phyloP scores from a whole-genome alignment of 1,140 invertebrate species.

The Cherax quadricarinatus region DNA sequence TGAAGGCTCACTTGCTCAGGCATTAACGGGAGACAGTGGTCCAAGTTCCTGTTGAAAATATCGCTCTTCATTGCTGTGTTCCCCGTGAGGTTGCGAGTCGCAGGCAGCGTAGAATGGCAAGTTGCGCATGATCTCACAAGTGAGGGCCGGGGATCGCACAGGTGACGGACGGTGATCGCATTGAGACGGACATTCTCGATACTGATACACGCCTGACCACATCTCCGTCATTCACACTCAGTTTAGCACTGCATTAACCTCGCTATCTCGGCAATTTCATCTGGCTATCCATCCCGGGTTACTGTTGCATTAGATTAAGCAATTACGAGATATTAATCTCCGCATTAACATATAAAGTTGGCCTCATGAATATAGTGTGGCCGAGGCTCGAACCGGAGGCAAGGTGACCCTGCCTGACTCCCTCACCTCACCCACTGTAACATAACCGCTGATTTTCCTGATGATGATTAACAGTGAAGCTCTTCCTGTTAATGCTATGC shows the following conservation, averaged over 20 bases:
- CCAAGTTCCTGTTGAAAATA: too few relatives aligned
- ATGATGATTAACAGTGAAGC: too few relatives aligned
- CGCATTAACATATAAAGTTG: slow-evolving; percentile 38
- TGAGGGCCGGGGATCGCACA: too few relatives aligned
- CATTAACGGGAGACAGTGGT: too few relatives aligned
- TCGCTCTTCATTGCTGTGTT: neutral
- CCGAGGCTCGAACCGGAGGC: neutral
- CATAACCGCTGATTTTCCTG: too few relatives aligned
- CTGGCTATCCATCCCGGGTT: slow-evolving; percentile 9
- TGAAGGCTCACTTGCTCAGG: too few relatives aligned
- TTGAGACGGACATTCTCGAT: neutral
- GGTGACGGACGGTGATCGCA: neutral
- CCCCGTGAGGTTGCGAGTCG: neutral
- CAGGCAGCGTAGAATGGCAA: too few relatives aligned
- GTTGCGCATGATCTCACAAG: neutral
- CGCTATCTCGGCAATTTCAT: neutral
- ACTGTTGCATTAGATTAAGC: slow-evolving; percentile 25
- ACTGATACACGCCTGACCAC: neutral
- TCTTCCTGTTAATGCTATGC: too few relatives aligned
- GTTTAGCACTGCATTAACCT: neutral
- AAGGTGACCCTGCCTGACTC: neutral
- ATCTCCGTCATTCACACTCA: neutral
- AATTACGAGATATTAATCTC: slow-evolving; percentile 41
- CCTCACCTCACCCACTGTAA: neutral
- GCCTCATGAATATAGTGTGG: neutral